A percentile compares a stretch with the other conserved stretches of the same genome.
Evolutionary conservation across 2,113 vertebrate genomes (phyloP).

Genomic region (Microcebus tavaratra): DNA sequence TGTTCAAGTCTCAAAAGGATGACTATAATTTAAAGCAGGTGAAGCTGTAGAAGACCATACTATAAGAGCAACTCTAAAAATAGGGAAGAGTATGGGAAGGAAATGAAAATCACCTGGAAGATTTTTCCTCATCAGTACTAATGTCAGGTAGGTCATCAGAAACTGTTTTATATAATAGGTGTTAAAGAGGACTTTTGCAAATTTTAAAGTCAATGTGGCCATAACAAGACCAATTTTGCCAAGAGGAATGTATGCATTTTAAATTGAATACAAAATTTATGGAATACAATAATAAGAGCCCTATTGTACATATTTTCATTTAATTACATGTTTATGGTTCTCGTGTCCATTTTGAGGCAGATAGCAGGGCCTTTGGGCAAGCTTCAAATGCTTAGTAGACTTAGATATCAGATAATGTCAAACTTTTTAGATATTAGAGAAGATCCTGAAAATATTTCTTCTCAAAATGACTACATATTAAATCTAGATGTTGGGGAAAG

Average conservation of each 20-base stretch:
- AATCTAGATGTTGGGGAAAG: background rate
- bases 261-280: background rate
- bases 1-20: background rate
- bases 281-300: background rate
- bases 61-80: background rate
- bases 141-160: background rate
- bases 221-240: background rate
- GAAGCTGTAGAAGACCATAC: background rate
- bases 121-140: background rate
- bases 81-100: background rate
- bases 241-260: background rate
- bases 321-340: background rate
- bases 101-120: background rate
- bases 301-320: background rate
- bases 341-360: background rate
- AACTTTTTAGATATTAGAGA: background rate
- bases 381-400: background rate
- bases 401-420: background rate
- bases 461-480: background rate
- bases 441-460: background rate
- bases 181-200: background rate
- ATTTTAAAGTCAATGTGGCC: background rate
- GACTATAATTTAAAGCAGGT: background rate
- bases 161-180: background rate
- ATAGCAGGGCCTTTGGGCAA: background rate